Percentiles rank a stretch among this genome's conserved stretches.
These are phyloP conservation scores for Sander vitreus DNA, from an alignment of 2,113 vertebrate species.

Conservation along the genomic window DNA sequence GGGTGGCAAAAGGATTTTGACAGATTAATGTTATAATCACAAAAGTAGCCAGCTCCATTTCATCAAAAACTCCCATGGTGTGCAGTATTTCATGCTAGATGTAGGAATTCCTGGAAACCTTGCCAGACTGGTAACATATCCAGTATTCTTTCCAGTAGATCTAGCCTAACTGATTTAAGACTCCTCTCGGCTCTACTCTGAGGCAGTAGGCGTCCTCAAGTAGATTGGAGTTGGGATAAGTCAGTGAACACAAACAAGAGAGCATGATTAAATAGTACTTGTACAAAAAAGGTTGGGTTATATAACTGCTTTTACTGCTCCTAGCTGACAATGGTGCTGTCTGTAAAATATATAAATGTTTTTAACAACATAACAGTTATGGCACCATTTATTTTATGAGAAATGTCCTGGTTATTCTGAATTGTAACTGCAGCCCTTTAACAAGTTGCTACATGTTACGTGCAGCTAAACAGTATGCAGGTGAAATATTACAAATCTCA, in stretches of 20 bases:
- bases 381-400: background rate
- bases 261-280: constrained; percentile 25
- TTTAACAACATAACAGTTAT: background rate
- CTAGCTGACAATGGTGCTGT: background rate
- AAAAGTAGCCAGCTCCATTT: constrained; percentile 18
- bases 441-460: background rate
- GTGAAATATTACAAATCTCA: background rate
- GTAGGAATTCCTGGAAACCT: constrained; percentile 36
- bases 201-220: background rate
- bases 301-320: constrained; percentile 9
- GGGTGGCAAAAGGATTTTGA: constrained; percentile 31
- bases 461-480: no score
- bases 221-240: constrained; percentile 24
- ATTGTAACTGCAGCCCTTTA: background rate
- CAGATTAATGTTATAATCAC: constrained; percentile 28
- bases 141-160: constrained; percentile 22
- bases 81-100: constrained; percentile 14
- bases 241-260: constrained; percentile 20
- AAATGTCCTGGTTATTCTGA: background rate
- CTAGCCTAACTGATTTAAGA: constrained; percentile 16
- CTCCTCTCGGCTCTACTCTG: constrained; percentile 1
- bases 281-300: constrained; percentile 14
- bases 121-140: constrained; percentile 30
- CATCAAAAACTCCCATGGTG: constrained; percentile 13
- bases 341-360: background rate